Conservation (phyloP, 2,797 vertebrate species). For the Lithobates pipiens region DNA sequence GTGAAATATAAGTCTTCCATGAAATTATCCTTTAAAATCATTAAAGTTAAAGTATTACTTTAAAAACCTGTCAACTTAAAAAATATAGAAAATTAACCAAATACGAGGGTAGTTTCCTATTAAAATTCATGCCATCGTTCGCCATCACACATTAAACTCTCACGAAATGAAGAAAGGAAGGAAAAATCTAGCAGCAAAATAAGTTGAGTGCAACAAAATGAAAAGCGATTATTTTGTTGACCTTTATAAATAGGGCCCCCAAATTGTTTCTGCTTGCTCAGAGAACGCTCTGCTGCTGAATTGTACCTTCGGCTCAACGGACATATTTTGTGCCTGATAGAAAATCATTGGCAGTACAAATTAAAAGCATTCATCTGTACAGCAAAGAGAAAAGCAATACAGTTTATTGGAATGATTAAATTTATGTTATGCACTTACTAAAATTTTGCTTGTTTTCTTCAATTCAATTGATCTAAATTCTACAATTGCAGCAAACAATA, state of each 20-base stretch:
- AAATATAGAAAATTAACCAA: no score
- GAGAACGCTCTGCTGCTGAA: neutral
- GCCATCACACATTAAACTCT: no score
- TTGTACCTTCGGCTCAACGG: neutral
- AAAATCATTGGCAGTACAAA: constrained; percentile 23
- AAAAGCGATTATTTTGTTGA: neutral
- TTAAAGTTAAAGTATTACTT: no score
- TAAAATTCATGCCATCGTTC: no score
- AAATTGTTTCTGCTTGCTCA: neutral
- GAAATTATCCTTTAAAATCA: no score
- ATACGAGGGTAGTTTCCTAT: no score
- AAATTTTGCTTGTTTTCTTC: neutral
- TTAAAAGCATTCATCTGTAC: constrained; percentile 1
- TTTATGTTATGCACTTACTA: constrained; percentile 4
- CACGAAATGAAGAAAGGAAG: neutral
- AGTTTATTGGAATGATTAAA: neutral
- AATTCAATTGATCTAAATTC: constrained; percentile 13
- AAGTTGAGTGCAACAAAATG: neutral
- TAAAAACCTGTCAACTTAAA: no score
- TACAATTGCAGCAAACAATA: neutral
- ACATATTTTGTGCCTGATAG: constrained; percentile 15
- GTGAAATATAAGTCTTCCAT: no score
- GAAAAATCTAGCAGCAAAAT: neutral
- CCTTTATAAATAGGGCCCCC: neutral
- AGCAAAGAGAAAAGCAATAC: constrained; percentile 6